Evolutionary conservation across 2,797 vertebrate species (phyloP), one percentile per base, ranked within the genome.

Genomic region (Sebastes glaucus): DNA sequence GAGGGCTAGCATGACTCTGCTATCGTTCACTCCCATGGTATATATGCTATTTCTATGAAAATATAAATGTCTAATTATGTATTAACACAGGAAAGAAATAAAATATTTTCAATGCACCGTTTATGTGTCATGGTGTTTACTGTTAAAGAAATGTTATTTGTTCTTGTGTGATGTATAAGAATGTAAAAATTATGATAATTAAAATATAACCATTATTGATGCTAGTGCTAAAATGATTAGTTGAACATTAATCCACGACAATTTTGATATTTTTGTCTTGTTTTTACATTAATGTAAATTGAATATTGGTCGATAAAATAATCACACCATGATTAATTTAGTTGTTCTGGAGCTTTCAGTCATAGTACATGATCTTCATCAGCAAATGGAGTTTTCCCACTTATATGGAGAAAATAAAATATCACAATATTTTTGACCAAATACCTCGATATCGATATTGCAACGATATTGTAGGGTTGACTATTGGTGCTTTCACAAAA

Each of bases 31-130:
- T 91, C 84, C 80, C 84, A 91, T 94, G 85, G 86, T 87, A 77
- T 83, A 75, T 93, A 94, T 91, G 93, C 88, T 91, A 91, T 96
- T 96, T 96, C 91, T 96, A 95, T 95, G 89, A 89, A 95, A 91
- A 91, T 92, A 93, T 95, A 94, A 90, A 94, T 92, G 94, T 95
- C 90, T 94, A 95, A 93, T 95, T 94, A 95, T 95, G 93, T 95
- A 96, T 94, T 85, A 91, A 92, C 92, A 94, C 82, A 85, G 77
- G 91, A 94, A 88, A 86, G 16, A 87, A 96, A 95, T 95, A 95
- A 95, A 96, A 93, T 96, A 96, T 96, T 96, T 96, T 96, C 94
- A 95, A 93, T 79, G 87, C 87, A 93, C 76, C 14, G 38, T 52
- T 73, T 62, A 42, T 81, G 67, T 49, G 74, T 79, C 22, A 23